phyloP scores from a whole-genome alignment of 2,888 invertebrate genomes.

The Steinernema scapterisci region DNA sequence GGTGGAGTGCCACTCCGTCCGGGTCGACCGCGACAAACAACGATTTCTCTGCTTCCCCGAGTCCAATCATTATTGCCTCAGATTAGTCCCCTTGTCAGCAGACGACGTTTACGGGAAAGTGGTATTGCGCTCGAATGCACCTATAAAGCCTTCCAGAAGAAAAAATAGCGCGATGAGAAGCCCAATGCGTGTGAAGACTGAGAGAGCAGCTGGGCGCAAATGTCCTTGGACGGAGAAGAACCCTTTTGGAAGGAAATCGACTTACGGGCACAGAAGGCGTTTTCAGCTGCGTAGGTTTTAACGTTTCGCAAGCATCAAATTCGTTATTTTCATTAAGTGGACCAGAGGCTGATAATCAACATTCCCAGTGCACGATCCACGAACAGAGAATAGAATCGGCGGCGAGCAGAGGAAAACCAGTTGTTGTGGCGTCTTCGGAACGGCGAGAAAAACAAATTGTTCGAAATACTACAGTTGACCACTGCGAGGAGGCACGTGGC shows the following conservation, averaged over 20 bases:
- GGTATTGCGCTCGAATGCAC: background rate
- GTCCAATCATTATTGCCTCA: background rate
- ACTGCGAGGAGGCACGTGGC: background rate
- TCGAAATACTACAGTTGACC: slow-evolving; percentile 18
- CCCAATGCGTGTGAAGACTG: background rate
- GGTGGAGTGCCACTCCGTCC: slow-evolving; percentile 15
- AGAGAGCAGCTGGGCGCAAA: slow-evolving; percentile 1
- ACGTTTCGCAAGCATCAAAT: background rate
- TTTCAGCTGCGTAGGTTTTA: background rate
- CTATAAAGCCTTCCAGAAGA: background rate
- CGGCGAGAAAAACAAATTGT: background rate
- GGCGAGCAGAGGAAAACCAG: background rate
- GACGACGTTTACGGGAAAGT: background rate
- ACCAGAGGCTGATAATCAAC: no score
- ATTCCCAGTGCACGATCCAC: no score
- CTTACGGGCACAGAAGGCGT: slow-evolving; percentile 24
- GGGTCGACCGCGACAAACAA: slow-evolving; percentile 25
- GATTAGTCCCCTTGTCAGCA: background rate
- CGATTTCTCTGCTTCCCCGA: background rate
- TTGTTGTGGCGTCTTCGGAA: background rate
- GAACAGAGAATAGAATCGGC: background rate
- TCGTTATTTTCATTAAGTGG: no score
- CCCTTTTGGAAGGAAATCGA: background rate
- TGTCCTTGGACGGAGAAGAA: background rate
- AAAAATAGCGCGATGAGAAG: background rate